Evolutionary conservation across 2,113 vertebrate genomes (phyloP).

Genomic region (Sinocyclocheilus rhinocerous): DNA sequence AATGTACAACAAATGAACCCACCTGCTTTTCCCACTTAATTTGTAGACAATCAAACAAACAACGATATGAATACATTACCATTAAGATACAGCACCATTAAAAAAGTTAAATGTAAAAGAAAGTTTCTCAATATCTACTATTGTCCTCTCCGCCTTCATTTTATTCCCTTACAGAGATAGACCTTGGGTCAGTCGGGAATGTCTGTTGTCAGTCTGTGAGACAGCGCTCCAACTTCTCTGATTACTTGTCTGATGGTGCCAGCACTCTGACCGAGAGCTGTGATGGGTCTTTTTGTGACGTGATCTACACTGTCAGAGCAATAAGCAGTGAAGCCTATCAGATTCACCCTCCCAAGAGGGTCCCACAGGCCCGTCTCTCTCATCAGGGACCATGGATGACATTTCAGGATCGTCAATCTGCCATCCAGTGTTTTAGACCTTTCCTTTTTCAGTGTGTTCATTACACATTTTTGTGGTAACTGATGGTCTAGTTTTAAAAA

Average conservation of each 20-base stretch:
- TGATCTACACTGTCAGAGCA: conserved; percentile 54
- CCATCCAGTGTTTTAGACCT: background rate
- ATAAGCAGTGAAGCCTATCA: conserved; percentile 17
- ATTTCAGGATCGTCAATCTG: background rate
- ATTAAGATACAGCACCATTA: background rate
- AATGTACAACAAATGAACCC: conserved; percentile 9
- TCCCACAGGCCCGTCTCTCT: conserved; percentile 4
- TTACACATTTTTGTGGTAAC: background rate
- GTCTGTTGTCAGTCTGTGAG: conserved; percentile 70
- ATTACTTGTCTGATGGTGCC: conserved; percentile 58
- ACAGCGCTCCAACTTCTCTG: conserved; percentile 62
- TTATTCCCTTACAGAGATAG: background rate
- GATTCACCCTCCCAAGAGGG: conserved; percentile 3
- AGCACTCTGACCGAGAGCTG: conserved; percentile 60
- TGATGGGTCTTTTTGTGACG: conserved; percentile 61
- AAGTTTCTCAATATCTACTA: conserved; percentile 14
- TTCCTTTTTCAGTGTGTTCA: background rate
- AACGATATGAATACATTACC: background rate
- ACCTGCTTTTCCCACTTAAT: background rate
- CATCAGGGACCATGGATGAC: background rate
- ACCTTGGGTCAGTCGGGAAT: conserved; percentile 7
- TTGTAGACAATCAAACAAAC: background rate
- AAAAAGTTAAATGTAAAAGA: background rate
- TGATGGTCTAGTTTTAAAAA: background rate
- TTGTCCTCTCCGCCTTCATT: background rate